These are phyloP conservation scores for Pteria penguin DNA, from an alignment of 2,888 invertebrate genomes.

Conservation along the genomic window DNA sequence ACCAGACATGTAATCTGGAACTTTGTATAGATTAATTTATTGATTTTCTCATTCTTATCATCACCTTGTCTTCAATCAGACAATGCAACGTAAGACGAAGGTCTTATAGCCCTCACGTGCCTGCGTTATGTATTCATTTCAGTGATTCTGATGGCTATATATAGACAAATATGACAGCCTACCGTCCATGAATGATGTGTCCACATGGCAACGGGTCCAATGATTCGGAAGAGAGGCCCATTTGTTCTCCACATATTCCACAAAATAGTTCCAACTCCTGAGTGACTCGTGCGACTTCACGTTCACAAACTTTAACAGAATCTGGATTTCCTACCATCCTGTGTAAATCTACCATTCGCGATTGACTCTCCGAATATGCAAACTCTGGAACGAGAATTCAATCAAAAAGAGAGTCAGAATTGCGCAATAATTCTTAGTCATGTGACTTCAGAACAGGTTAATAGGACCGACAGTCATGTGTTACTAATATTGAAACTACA, in stretches of 20 bases:
- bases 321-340: conserved; percentile 90
- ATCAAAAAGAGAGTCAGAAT: neutral
- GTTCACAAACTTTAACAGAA: conserved; percentile 83
- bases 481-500: too few relatives aligned
- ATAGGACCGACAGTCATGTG: too few relatives aligned
- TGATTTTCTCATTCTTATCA: too few relatives aligned
- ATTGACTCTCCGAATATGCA: conserved; percentile 82
- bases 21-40: too few relatives aligned
- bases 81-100: too few relatives aligned
- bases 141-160: too few relatives aligned
- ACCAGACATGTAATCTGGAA: too few relatives aligned
- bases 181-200: conserved; percentile 87
- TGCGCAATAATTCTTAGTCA: too few relatives aligned
- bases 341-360: conserved; percentile 90
- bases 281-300: conserved; percentile 78
- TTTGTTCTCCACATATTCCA: conserved; percentile 88
- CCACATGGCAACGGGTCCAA: conserved; percentile 92
- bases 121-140: too few relatives aligned
- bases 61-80: too few relatives aligned
- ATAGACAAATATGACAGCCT: conserved; percentile 11
- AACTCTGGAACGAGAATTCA: conserved; percentile 65
- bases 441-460: too few relatives aligned
- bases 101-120: too few relatives aligned
- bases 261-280: conserved; percentile 89
- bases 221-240: conserved; percentile 86